Evolutionary conservation across 37 sponge, comb jelly and placozoan genomes (phyloP), one percentile per base, ranked within the genome.

Genomic region (Aplysina aerophoba): DNA sequence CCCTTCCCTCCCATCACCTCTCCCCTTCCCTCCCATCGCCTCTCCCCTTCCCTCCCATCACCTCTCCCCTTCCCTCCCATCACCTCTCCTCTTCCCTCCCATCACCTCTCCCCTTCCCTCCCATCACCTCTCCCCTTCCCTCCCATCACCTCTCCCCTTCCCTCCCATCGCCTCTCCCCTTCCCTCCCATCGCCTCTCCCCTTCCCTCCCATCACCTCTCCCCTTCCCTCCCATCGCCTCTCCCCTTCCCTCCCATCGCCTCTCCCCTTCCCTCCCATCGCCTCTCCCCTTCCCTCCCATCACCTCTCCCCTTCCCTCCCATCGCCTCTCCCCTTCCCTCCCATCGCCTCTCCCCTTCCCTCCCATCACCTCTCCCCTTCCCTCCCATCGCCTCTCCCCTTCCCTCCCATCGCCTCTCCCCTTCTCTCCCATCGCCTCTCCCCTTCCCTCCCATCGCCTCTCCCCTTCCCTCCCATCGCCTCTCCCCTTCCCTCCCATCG

Each of bases 191-290:
- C n/a, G n/a, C 38, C 40, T 15, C 44, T 16, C 41, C 40, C 1
- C 44, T 20, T 14, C 11, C 64, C 12, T 62, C 64, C 12, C 4
- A n/a, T 8, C 64, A 13, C 64, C 27, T 13, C 64, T 13, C 11
- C 64, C 64, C 28, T 36, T 71, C 72, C 72, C n/a, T n/a, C n/a
- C n/a, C n/a, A n/a, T n/a, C n/a, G n/a, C 38, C 40, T 15, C 44
- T 16, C 41, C 40, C 1, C 44, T 20, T 14, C 11, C 64, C 12
- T 62, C 64, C 12, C 4, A n/a, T 8, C 64, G 4, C 64, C 27
- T 13, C 64, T 13, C 11, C 64, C 64, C 28, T 36, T 71, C 72
- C 72, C n/a, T n/a, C n/a, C n/a, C n/a, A n/a, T n/a, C n/a, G n/a
- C 38, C 40, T 15, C 44, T 16, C 41, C 40, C 1, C 44, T 20